Evolutionary conservation across 2,113 vertebrate species (phyloP).

Genomic region (Thomomys bottae): DNA sequence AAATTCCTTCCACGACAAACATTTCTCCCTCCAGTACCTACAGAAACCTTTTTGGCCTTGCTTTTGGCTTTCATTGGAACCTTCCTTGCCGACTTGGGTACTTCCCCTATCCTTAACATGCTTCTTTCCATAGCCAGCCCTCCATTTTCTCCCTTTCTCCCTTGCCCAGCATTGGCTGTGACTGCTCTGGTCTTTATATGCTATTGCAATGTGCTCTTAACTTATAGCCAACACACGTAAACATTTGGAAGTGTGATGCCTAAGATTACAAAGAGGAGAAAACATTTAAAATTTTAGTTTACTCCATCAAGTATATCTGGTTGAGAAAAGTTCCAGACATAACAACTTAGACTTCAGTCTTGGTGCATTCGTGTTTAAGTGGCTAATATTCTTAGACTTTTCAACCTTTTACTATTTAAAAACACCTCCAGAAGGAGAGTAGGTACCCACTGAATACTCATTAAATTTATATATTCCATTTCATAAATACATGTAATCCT

Average conservation of each 20-base stretch:
- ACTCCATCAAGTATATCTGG: neutral
- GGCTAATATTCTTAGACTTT: neutral
- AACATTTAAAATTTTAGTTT: neutral
- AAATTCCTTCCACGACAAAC: constrained; percentile 47
- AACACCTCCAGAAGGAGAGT: neutral
- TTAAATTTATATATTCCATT: constrained; percentile 17
- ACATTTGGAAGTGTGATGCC: neutral
- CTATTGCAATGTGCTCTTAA: neutral
- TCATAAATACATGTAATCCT: neutral
- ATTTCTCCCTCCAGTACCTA: constrained; percentile 38
- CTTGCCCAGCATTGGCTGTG: neutral
- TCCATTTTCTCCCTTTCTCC: neutral
- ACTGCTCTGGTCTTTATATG: neutral
- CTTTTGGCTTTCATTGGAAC: constrained; percentile 29
- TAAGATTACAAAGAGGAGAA: constrained; percentile 52
- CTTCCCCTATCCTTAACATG: neutral
- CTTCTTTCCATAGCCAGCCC: too few species aligned
- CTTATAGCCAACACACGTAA: neutral
- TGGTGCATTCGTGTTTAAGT: neutral
- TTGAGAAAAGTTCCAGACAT: neutral
- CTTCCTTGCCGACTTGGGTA: neutral
- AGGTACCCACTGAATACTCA: neutral
- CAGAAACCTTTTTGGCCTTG: constrained; percentile 17
- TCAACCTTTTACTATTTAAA: neutral
- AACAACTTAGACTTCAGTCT: neutral